phyloP scores from a whole-genome alignment of 2,888 invertebrate genomes.

The Shargacucullia verbasci region DNA sequence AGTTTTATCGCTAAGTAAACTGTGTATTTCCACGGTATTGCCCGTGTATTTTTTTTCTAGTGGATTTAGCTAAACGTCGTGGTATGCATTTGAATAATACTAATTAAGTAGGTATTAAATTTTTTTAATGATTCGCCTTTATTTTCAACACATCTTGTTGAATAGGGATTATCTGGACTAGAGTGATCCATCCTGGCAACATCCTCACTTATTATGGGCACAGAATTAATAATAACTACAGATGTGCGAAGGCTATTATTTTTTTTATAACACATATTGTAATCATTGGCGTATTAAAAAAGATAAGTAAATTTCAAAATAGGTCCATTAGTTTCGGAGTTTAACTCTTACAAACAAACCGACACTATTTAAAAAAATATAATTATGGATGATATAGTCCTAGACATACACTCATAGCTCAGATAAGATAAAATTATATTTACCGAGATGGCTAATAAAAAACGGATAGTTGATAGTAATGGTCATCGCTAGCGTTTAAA shows the following conservation, averaged over 20 bases:
- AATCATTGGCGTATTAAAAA: too few relatives aligned
- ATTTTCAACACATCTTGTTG: too few relatives aligned
- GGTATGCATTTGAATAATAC: too few relatives aligned
- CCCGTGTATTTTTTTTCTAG: background rate
- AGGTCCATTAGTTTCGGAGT: background rate
- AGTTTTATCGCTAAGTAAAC: slow-evolving; percentile 21
- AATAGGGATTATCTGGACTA: too few relatives aligned
- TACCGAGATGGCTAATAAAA: slow-evolving; percentile 63
- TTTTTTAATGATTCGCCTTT: too few relatives aligned
- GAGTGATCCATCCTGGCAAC: too few relatives aligned
- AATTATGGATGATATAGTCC: slow-evolving; percentile 21
- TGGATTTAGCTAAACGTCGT: too few relatives aligned
- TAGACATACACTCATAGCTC: slow-evolving; percentile 38
- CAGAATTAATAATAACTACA: too few relatives aligned
- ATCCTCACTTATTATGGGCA: too few relatives aligned
- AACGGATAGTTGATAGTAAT: slow-evolving; percentile 62
- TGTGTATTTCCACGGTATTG: slow-evolving; percentile 7
- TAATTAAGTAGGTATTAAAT: too few relatives aligned
- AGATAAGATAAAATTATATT: slow-evolving; percentile 67
- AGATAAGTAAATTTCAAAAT: background rate
- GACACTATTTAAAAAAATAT: slow-evolving; percentile 7
- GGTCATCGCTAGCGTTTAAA: slow-evolving; percentile 45
- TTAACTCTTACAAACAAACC: slow-evolving; percentile 10
- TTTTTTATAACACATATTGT: too few relatives aligned
- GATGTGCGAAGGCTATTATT: too few relatives aligned